Evolutionary conservation across 2,797 vertebrate species (phyloP), one percentile per base, ranked within the genome.

Genomic region (Poecile montanus): DNA sequence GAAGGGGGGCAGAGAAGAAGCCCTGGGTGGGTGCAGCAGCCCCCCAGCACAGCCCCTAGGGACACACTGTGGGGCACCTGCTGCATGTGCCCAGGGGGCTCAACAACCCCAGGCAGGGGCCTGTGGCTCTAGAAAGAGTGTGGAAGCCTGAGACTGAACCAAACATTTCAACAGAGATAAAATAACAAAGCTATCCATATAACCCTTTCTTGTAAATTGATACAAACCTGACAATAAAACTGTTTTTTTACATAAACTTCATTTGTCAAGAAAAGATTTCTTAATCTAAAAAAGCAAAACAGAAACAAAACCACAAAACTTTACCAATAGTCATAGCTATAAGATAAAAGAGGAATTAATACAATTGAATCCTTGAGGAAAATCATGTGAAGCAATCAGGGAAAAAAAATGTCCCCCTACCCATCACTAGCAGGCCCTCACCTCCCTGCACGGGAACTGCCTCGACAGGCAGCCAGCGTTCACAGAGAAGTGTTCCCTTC

Each of bases 271-370:
- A n/a, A 54, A 76, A 72, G 5, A 62, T 50, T 62, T 65, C 30
- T 53, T 30, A 13, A 48, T n/a, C 16, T 1, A 21, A 40, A 60
- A 62, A 40, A 21, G 13, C 16, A 25, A 11, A 7, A 15, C 38
- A 10, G 9, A 26, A 2, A 10, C 13, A 4, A 4, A 6, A 1
- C 14, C 4, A 4, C 7, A 50, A 23, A 75, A 79, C 48, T 82
- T 93, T 30, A 67, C n/a, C 42, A 53, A 20, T 58, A 86, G 66
- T 83, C 79, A 47, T 23, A 93, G 38, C 53, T 85, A 7, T 42
- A 89, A 89, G 63, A 89, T 45, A 85, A 85, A 88, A 68, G 26
- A 92, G 53, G 21, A 68, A 29, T 62, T 90, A 96, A 97, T 93
- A 44, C 89, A 53, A 88, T 15, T 63, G 57, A 72, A 73, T 82